Base-by-base conservation (phyloP, 2,797 vertebrate genomes). In the Orestias chungarensis region DNA sequence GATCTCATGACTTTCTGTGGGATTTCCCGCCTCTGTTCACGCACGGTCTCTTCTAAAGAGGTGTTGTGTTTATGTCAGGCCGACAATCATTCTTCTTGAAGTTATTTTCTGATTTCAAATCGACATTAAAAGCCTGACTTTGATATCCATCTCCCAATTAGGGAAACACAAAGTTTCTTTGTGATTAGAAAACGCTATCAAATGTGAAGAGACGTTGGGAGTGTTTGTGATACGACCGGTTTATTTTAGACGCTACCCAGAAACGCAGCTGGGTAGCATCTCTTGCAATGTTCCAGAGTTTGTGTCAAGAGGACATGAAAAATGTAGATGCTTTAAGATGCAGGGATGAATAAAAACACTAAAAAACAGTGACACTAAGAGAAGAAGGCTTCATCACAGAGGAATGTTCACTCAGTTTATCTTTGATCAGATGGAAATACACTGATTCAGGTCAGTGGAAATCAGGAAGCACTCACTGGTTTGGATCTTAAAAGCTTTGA, bases 11-110 rank as follows among this genome's bases (percentile, higher is more conserved):
- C 31, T 1, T 6, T 55, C 61, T 71, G 18, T 73, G 71, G 52
- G 59, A 79, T 47, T 84, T 79, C 74, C 78, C 38, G 40, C 0
- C 44, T 31, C n/a, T 62, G 27, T 33, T 42, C 55, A 38, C 4
- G 17, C 0, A 31, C 42, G 10, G 64, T 44, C 43, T 18, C 42
- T 10, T 11, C 14, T 11, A 29, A 6, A 27, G 31, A 35, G 38
- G 33, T 23, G 38, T 49, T 29, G 27, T 47, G 7, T 62, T 25
- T 54, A 33, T 70, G 67, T 73, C 50, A 74, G 17, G n/a, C 14
- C 6, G 15, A 42, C n/a, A 47, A 42, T 71, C 66, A 62, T 43
- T 75, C 8, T 25, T 59, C 14, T 4, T 74, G 43, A 79, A 79
- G 25, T 75, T n/a, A 15, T 75, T 71, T 69, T 55, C 38, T 2